A percentile compares a stretch with the other conserved stretches of the same genome.
Evolutionary conservation across 1,140 invertebrate genomes (phyloP).

Genomic region (Eriosoma lanigerum): DNA sequence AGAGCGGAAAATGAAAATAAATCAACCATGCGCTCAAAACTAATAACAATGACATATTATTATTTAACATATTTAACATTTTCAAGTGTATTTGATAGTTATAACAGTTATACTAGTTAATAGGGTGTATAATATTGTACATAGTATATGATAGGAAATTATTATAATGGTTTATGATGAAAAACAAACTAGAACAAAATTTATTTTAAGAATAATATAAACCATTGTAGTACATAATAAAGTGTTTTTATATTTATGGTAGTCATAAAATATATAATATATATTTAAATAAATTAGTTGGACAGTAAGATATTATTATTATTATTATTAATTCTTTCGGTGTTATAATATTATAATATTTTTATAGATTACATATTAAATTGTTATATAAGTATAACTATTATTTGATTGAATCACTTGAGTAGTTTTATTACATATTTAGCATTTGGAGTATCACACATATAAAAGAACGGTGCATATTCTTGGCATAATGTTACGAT

Average conservation of each 20-base stretch:
- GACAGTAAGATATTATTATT: neutral
- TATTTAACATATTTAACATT: conserved; percentile 3
- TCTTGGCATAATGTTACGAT: neutral
- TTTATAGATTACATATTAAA: too few relatives aligned
- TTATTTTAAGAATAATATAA: neutral
- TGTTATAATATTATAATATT: too few relatives aligned
- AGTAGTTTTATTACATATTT: neutral
- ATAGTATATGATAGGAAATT: neutral
- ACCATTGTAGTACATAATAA: too few relatives aligned
- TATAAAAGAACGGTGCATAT: neutral
- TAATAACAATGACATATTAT: conserved; percentile 5
- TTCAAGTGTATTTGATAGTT: neutral
- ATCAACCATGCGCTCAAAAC: conserved; percentile 3
- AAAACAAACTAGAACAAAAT: neutral
- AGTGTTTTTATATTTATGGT: neutral
- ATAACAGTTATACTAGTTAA: neutral
- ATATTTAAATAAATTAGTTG: too few relatives aligned
- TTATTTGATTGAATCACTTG: too few relatives aligned
- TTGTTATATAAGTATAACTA: too few relatives aligned
- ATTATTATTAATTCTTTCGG: too few relatives aligned
- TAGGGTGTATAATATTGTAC: neutral
- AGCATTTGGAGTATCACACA: neutral
- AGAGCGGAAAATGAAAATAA: conserved; percentile 21
- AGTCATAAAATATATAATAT: neutral
- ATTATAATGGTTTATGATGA: neutral